Conservation (phyloP, 2,797 vertebrate genomes). For the Emydoidea blandingii region DNA sequence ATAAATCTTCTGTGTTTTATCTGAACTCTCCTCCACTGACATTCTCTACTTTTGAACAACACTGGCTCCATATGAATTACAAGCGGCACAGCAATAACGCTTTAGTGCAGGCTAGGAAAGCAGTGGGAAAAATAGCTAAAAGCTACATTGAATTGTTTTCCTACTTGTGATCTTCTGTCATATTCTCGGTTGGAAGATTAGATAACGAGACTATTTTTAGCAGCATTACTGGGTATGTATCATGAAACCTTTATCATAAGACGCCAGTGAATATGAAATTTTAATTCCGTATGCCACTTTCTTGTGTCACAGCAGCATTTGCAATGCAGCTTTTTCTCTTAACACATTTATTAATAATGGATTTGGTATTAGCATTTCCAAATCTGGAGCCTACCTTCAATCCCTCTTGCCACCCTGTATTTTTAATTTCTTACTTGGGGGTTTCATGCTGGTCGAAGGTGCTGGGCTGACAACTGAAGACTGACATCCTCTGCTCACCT, state of each 20-base stretch:
- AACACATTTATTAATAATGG: slow-evolving; percentile 17
- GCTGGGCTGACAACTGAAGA: background rate
- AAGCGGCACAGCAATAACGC: slow-evolving; percentile 18
- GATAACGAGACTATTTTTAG: slow-evolving; percentile 70
- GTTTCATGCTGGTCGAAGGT: background rate
- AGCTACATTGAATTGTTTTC: slow-evolving; percentile 64
- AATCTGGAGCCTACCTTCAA: slow-evolving; percentile 27
- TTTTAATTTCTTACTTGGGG: background rate
- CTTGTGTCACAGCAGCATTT: background rate
- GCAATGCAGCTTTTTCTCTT: background rate
- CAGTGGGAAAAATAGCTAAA: slow-evolving; percentile 62
- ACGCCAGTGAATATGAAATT: slow-evolving; percentile 28
- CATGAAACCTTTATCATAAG: slow-evolving; percentile 59
- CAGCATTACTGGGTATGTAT: slow-evolving; percentile 34
- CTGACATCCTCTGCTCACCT: background rate
- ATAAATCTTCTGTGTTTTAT: slow-evolving; percentile 69
- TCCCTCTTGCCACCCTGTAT: background rate
- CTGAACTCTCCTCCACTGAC: slow-evolving; percentile 53
- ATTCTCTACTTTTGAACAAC: slow-evolving; percentile 65
- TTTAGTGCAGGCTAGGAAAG: slow-evolving; percentile 42
- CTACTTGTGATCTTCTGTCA: slow-evolving; percentile 61
- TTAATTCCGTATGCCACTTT: slow-evolving; percentile 48
- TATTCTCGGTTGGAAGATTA: slow-evolving; percentile 59
- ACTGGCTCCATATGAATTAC: slow-evolving; percentile 60
- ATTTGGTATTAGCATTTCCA: slow-evolving; percentile 31